A percentile compares a stretch with the other conserved stretches of the same genome.
Conservation (phyloP, 2,888 invertebrate species). For the Melanophora roralis region DNA sequence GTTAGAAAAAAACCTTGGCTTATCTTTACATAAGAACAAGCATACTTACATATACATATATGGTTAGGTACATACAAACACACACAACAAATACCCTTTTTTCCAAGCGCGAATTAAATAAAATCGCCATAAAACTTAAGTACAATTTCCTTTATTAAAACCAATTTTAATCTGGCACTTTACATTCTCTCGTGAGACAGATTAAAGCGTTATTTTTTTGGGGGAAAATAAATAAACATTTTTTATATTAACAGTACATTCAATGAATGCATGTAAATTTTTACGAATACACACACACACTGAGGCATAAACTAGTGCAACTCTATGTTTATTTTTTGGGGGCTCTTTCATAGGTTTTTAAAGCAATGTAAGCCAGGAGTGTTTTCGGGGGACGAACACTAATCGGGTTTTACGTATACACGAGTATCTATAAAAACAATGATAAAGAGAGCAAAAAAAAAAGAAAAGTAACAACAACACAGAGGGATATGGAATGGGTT, state of each 20-base stretch:
- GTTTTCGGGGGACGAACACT: too few relatives aligned
- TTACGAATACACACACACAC: background rate
- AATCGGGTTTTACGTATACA: too few relatives aligned
- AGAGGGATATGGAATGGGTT: too few relatives aligned
- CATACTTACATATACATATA: background rate
- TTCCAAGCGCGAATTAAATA: background rate
- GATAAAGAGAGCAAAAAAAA: too few relatives aligned
- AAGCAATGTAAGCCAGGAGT: too few relatives aligned
- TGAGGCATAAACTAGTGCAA: background rate
- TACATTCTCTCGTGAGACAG: constrained; percentile 28
- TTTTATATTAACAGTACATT: too few relatives aligned
- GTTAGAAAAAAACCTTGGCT: too few relatives aligned
- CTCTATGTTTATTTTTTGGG: too few relatives aligned
- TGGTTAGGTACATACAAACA: background rate
- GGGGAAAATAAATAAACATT: background rate
- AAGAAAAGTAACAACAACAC: too few relatives aligned
- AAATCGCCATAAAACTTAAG: constrained; percentile 31
- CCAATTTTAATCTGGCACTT: constrained; percentile 32
- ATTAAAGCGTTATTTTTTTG: constrained; percentile 31
- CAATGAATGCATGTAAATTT: constrained; percentile 17
- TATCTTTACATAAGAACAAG: too few relatives aligned
- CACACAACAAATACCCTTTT: background rate
- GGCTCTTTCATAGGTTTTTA: too few relatives aligned
- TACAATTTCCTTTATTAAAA: constrained; percentile 39
- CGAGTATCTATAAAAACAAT: too few relatives aligned